Evolutionary conservation across 2,888 invertebrate genomes (phyloP).

Genomic region (Cephus nigrinus): DNA sequence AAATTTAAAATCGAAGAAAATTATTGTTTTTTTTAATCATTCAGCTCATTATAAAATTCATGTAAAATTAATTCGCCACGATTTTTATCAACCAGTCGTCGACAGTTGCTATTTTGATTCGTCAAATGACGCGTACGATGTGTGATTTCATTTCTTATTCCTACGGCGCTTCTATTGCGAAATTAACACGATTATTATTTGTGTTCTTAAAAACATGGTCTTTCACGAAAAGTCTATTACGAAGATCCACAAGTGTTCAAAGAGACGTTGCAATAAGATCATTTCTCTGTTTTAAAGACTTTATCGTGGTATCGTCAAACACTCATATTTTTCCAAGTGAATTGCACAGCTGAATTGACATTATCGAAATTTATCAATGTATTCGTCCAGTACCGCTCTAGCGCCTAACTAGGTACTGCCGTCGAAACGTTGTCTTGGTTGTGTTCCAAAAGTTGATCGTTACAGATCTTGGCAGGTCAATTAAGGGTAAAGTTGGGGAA

Average conservation of each 20-base stretch:
- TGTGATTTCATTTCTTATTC: neutral
- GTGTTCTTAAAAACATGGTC: neutral
- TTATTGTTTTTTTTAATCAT: neutral
- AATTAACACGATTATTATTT: neutral
- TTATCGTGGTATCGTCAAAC: neutral
- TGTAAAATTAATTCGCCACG: neutral
- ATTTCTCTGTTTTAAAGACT: neutral
- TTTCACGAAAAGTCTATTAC: neutral
- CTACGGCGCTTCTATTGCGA: neutral
- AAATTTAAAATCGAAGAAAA: neutral
- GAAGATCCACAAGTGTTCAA: neutral
- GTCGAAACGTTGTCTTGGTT: neutral
- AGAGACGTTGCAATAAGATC: neutral
- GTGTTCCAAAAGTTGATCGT: neutral
- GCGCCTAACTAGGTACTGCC: neutral
- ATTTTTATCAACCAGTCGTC: neutral
- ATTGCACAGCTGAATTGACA: neutral
- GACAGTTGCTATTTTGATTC: neutral
- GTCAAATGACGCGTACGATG: neutral
- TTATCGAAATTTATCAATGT: neutral
- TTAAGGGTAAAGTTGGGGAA: too few species aligned
- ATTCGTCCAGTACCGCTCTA: neutral
- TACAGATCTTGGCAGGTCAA: neutral
- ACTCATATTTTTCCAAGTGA: neutral
- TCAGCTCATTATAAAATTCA: neutral